phyloP scores from a whole-genome alignment of 2,113 vertebrate genomes.

The Ranitomeya imitator region DNA sequence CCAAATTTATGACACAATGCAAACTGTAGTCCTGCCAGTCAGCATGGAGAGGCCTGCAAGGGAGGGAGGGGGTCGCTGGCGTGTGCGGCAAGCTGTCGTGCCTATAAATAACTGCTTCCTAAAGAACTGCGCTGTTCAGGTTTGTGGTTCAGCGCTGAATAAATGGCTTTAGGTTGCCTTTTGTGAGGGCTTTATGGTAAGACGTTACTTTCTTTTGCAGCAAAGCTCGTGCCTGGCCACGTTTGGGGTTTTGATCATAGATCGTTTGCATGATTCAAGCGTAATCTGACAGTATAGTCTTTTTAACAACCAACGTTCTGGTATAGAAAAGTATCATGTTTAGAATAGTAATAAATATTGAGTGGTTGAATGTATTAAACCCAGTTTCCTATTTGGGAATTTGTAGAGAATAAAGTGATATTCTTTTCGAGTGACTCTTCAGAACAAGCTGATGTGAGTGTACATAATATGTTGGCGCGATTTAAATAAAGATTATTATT shows the following conservation, averaged over 20 bases:
- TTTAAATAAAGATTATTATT: too few species aligned
- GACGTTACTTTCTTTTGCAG: slow-evolving; percentile 20
- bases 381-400: too few species aligned
- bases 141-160: slow-evolving; percentile 22
- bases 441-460: too few species aligned
- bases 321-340: neutral
- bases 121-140: slow-evolving; percentile 4
- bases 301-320: neutral
- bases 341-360: too few species aligned
- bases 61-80: neutral
- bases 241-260: neutral
- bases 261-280: too few species aligned
- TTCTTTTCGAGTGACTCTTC: too few species aligned
- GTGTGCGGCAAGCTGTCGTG: slow-evolving; percentile 30
- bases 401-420: too few species aligned
- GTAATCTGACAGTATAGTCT: neutral
- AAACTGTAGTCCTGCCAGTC: slow-evolving; percentile 15
- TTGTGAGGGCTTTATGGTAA: slow-evolving; percentile 10
- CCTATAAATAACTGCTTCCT: slow-evolving; percentile 35
- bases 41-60: neutral
- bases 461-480: too few species aligned
- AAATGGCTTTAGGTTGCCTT: neutral
- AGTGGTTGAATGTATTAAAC: too few species aligned
- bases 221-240: neutral
- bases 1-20: slow-evolving; percentile 31